Conservation (phyloP, 2,797 vertebrate genomes). For the Clangula hyemalis region DNA sequence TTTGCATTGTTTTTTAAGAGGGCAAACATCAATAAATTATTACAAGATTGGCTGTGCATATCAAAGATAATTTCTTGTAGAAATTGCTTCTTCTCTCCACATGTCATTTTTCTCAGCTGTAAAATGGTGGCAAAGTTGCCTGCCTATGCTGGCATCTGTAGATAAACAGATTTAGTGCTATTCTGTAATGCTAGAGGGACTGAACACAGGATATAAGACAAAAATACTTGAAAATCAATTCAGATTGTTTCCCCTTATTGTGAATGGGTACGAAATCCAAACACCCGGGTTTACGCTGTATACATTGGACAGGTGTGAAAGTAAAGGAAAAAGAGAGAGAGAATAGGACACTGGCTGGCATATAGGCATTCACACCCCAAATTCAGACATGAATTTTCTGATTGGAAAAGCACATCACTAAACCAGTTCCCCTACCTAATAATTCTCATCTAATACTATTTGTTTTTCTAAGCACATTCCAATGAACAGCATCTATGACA, state of each 20-base stretch:
- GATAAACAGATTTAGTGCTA: conserved; percentile 27
- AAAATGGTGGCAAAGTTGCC: neutral
- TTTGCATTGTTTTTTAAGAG: conserved; percentile 22
- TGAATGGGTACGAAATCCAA: neutral
- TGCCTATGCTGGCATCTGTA: neutral
- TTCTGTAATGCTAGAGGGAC: neutral
- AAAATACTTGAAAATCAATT: neutral
- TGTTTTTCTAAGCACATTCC: conserved; percentile 16
- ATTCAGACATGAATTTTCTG: neutral
- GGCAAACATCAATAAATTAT: conserved; percentile 25
- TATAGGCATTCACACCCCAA: neutral
- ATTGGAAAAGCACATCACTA: neutral
- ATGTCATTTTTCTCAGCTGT: conserved; percentile 20
- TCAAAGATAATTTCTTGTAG: neutral
- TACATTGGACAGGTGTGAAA: neutral
- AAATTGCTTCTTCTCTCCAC: neutral
- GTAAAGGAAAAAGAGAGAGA: neutral
- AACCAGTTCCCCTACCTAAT: conserved; percentile 48
- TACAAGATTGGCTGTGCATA: neutral
- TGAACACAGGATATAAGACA: neutral
- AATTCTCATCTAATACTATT: conserved; percentile 6
- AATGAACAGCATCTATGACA: neutral
- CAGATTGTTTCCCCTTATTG: neutral
- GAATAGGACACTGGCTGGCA: neutral
- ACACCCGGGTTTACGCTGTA: neutral